A percentile compares a stretch with the other conserved stretches of the same genome.
phyloP scores from a whole-genome alignment of 1,140 invertebrate genomes.

The Neodiprion lecontei region DNA sequence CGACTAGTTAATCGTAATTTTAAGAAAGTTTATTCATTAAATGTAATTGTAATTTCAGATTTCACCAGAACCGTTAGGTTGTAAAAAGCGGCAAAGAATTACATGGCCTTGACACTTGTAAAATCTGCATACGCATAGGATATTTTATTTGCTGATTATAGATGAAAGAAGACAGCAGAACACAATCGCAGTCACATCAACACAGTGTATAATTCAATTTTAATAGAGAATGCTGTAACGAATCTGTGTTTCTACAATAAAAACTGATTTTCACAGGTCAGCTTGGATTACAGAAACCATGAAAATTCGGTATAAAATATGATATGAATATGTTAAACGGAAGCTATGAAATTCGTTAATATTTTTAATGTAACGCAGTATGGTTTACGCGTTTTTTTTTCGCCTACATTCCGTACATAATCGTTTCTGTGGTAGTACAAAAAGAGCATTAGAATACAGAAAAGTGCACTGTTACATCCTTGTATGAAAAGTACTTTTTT shows the following conservation, averaged over 20 bases:
- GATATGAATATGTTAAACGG: too few relatives aligned
- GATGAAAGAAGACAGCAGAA: constrained; percentile 11
- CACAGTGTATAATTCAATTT: constrained; percentile 8
- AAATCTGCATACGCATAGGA: constrained; percentile 5
- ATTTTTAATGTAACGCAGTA: too few relatives aligned
- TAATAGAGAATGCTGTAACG: not conserved
- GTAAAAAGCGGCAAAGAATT: constrained; percentile 45
- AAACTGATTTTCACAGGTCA: too few relatives aligned
- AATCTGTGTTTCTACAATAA: not conserved
- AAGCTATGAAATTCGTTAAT: too few relatives aligned
- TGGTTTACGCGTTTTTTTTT: too few relatives aligned
- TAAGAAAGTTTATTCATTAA: constrained; percentile 22
- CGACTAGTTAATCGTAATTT: constrained; percentile 4
- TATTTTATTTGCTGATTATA: constrained; percentile 2
- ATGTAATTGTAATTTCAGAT: not conserved
- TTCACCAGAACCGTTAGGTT: not conserved
- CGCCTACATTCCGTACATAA: too few relatives aligned
- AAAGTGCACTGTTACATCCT: too few relatives aligned
- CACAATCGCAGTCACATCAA: constrained; percentile 11
- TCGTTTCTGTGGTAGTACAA: too few relatives aligned
- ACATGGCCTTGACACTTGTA: constrained; percentile 42
- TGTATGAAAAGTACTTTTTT: too few relatives aligned
- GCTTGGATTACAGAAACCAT: too few relatives aligned
- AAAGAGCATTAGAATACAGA: too few relatives aligned
- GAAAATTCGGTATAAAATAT: too few relatives aligned